Evolutionary conservation across 2,797 vertebrate genomes (phyloP), one percentile per base, ranked within the genome.

Genomic region (Microcaecilia unicolor): DNA sequence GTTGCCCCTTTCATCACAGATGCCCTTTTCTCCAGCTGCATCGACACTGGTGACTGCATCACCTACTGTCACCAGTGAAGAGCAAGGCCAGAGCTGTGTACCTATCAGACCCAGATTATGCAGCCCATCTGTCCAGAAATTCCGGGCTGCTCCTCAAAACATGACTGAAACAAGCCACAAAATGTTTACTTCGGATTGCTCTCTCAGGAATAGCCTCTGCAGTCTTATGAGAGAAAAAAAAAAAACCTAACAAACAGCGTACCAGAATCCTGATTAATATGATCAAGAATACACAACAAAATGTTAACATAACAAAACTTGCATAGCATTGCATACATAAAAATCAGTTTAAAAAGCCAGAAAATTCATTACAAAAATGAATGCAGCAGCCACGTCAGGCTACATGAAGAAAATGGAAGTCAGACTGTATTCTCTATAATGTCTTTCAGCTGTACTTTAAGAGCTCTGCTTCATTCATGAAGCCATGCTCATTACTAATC

Each of bases 1-100:
- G n/a, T n/a, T n/a, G n/a, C n/a, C 18, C 3, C 4, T 11, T 33
- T 3, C 11, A 7, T 26, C 17, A 8, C 2, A 2, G 12, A 9
- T 5, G n/a, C 20, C 18, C 5, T 0, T 16, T 6, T 14, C 18
- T 37, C 17, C 22, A 18, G 22, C 25, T 41, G 34, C 41, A 22
- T 37, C 21, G 8, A 22, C 28, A 8, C 17, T 17, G 13, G 24
- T 17, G 18, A 19, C 37, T 20, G 21, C 38, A 12, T 24, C 20
- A 3, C 7, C 17, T 40, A 1, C 32, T 40, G 52, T 47, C 46
- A 60, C 22, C 50, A 58, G 43, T 1, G 1, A 49, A 33, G 15
- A 8, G 30, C n/a, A 2, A 1, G 1, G 39, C 30, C 33, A 3
- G 2, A 39, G 46, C 41, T 52, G 44, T 9, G 35, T 30, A 48